These are phyloP conservation scores for Dione vanillae DNA, from an alignment of 2,888 invertebrate genomes.

Conservation along the genomic window DNA sequence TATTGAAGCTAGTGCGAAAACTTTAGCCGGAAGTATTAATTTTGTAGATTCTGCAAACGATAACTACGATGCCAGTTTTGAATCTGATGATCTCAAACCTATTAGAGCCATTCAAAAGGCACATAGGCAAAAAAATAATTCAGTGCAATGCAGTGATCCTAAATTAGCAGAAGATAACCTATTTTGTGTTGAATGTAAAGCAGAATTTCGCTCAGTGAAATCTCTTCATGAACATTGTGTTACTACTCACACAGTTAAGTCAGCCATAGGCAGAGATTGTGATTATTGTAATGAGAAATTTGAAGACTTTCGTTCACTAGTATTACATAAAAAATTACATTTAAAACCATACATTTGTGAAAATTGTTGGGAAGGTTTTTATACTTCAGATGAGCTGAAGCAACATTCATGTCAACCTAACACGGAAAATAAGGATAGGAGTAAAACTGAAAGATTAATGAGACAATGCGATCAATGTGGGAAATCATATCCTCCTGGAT, in stretches of 20 bases:
- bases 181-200: conserved; percentile 77
- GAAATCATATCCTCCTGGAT: conserved; percentile 78
- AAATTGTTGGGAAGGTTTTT: conserved; percentile 78
- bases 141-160: conserved; percentile 48
- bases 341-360: conserved; percentile 74
- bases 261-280: conserved; percentile 69
- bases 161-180: conserved; percentile 50
- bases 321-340: conserved; percentile 74
- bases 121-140: conserved; percentile 47
- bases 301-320: conserved; percentile 73
- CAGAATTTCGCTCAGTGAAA: conserved; percentile 62
- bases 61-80: conserved; percentile 61
- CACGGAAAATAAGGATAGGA: conserved; percentile 58
- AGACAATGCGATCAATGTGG: conserved; percentile 80
- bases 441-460: conserved; percentile 61
- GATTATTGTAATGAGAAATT: conserved; percentile 78
- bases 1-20: conserved; percentile 68
- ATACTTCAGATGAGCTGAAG: conserved; percentile 58
- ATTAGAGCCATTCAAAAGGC: conserved; percentile 44
- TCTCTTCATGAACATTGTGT: conserved; percentile 66
- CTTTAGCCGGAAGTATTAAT: conserved; percentile 56
- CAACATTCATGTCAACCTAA: conserved; percentile 70
- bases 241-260: conserved; percentile 67
- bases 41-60: conserved; percentile 58
- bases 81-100: conserved; percentile 59